phyloP scores from a whole-genome alignment of 2,797 vertebrate genomes.

The Sphaeramia orbicularis region DNA sequence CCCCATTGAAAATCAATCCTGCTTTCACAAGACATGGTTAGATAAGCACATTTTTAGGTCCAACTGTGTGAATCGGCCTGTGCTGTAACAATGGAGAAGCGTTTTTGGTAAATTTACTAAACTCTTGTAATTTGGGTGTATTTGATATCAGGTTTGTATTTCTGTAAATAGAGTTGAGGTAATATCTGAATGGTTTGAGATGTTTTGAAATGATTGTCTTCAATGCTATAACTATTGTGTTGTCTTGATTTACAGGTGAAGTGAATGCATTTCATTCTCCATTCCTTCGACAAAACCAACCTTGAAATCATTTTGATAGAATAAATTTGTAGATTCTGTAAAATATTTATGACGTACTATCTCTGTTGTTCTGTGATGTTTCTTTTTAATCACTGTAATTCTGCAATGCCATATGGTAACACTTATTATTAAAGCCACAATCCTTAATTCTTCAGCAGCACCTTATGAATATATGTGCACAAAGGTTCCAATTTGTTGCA shows the following conservation, averaged over 20 bases:
- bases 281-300: constrained; percentile 43
- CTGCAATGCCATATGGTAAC: constrained; percentile 52
- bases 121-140: constrained; percentile 76
- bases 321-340: constrained; percentile 78
- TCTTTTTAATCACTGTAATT: constrained; percentile 66
- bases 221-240: constrained; percentile 75
- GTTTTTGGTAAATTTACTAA: constrained; percentile 79
- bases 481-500: constrained; percentile 31
- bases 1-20: constrained; percentile 51
- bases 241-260: constrained; percentile 75
- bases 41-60: constrained; percentile 81
- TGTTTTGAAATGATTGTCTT: constrained; percentile 74
- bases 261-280: constrained; percentile 56
- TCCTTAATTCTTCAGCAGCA: constrained; percentile 44
- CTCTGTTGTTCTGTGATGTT: constrained; percentile 78
- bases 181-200: constrained; percentile 42
- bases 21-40: constrained; percentile 75
- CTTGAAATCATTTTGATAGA: constrained; percentile 74
- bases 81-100: constrained; percentile 65
- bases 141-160: constrained; percentile 84
- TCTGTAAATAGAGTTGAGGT: constrained; percentile 74
- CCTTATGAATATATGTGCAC: constrained; percentile 48
- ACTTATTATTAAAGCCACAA: constrained; percentile 45
- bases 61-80: constrained; percentile 65
- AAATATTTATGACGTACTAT: constrained; percentile 76